phyloP scores from a whole-genome alignment of 92 coral and sea anemone genomes.

The Umimayanthus chanpuru region DNA sequence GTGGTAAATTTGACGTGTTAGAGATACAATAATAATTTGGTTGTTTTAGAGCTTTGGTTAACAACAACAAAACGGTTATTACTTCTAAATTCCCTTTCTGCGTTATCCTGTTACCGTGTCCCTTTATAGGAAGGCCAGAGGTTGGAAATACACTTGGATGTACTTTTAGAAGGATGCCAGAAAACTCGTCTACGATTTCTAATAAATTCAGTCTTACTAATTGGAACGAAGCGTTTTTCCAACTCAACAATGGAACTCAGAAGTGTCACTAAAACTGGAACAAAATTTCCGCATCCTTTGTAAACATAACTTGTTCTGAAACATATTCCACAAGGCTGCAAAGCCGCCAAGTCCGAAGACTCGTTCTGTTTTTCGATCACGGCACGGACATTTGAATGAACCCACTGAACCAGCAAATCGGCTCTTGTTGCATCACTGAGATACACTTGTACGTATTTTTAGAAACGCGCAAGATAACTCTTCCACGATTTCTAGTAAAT shows the following conservation, averaged over 20 bases:
- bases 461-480: too few relatives aligned
- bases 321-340: conserved; percentile 2
- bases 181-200: too few relatives aligned
- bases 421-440: conserved; percentile 74
- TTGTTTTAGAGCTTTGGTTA: neutral
- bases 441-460: too few relatives aligned
- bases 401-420: conserved; percentile 70
- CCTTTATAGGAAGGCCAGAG: neutral
- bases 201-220: too few relatives aligned
- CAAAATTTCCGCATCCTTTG: neutral
- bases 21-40: too few relatives aligned
- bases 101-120: neutral
- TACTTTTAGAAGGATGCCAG: too few relatives aligned
- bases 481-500: too few relatives aligned
- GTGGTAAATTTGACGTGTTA: too few relatives aligned
- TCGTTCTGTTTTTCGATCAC: neutral
- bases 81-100: neutral
- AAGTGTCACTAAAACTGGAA: too few relatives aligned
- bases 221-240: too few relatives aligned
- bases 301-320: neutral
- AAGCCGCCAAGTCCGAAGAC: neutral
- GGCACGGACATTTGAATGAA: neutral
- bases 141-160: too few relatives aligned
- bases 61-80: neutral
- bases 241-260: too few relatives aligned